Evolutionary conservation across 2,113 vertebrate genomes (phyloP).

Genomic region (Zosterops pallidus): DNA sequence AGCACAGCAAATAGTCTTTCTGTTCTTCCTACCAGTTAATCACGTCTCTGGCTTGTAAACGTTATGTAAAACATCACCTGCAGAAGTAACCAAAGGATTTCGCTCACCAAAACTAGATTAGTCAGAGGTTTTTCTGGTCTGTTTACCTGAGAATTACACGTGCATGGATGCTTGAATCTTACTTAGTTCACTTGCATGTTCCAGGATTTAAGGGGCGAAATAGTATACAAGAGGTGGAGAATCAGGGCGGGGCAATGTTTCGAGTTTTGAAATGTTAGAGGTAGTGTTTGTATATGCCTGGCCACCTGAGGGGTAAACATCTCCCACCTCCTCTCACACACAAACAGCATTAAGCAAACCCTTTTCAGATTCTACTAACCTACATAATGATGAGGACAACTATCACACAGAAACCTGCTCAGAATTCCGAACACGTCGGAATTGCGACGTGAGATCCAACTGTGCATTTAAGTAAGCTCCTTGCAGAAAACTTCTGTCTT

Average conservation of each 20-base stretch:
- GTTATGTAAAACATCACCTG: background rate
- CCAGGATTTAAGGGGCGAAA: background rate
- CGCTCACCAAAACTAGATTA: background rate
- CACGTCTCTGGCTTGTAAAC: background rate
- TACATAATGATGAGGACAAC: fast-evolving
- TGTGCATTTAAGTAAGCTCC: background rate
- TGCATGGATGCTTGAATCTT: background rate
- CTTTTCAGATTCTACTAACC: background rate
- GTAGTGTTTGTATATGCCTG: background rate
- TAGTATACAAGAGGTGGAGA: background rate
- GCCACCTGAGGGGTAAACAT: no score
- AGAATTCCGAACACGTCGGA: background rate
- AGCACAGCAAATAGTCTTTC: background rate
- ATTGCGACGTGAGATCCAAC: fast-evolving
- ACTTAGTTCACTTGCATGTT: background rate
- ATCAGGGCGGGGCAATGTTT: background rate
- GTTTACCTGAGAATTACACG: background rate
- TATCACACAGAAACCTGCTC: no score
- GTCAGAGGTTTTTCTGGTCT: background rate
- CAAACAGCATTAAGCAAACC: background rate
- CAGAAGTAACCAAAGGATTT: background rate
- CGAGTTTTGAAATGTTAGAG: background rate
- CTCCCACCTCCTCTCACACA: background rate
- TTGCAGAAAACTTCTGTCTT: background rate
- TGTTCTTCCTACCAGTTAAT: background rate